Evolutionary conservation across 2,797 vertebrate species (phyloP).

Genomic region (Momotus momota): DNA sequence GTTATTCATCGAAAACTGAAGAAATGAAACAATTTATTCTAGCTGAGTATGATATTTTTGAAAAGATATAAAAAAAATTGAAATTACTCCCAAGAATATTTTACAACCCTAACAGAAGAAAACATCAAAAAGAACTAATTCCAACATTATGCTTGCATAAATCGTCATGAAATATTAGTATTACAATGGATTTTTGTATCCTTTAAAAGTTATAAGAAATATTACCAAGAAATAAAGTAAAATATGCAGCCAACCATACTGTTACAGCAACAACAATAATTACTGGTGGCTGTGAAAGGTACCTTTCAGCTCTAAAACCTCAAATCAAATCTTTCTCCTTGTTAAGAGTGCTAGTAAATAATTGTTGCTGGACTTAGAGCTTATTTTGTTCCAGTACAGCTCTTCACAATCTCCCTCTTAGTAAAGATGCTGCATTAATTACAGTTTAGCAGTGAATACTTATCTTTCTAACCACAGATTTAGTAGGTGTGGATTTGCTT

Average conservation of each 20-base stretch:
- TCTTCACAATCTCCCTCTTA: not conserved
- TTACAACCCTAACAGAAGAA: conserved; percentile 28
- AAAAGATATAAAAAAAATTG: not conserved
- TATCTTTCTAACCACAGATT: not conserved
- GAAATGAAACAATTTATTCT: conserved; percentile 12
- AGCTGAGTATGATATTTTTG: conserved; percentile 3
- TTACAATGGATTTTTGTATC: not conserved
- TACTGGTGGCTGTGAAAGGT: not conserved
- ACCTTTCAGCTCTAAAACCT: not conserved
- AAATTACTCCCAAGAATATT: not conserved
- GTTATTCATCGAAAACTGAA: conserved; percentile 6
- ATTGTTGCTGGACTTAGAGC: not conserved
- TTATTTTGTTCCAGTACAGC: not conserved
- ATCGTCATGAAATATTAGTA: not conserved
- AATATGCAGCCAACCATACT: not conserved
- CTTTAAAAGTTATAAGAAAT: not conserved
- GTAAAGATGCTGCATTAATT: not conserved
- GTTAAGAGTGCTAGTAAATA: not conserved
- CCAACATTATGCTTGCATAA: not conserved
- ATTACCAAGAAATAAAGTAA: not conserved
- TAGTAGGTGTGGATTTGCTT: not conserved
- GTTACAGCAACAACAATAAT: not conserved
- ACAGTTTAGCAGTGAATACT: not conserved
- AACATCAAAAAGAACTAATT: not conserved
- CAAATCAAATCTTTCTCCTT: not conserved